Percentiles rank a stretch among this genome's conserved stretches.
These are phyloP conservation scores for Malurus melanocephalus DNA, from an alignment of 2,113 vertebrate genomes.

Conservation along the genomic window DNA sequence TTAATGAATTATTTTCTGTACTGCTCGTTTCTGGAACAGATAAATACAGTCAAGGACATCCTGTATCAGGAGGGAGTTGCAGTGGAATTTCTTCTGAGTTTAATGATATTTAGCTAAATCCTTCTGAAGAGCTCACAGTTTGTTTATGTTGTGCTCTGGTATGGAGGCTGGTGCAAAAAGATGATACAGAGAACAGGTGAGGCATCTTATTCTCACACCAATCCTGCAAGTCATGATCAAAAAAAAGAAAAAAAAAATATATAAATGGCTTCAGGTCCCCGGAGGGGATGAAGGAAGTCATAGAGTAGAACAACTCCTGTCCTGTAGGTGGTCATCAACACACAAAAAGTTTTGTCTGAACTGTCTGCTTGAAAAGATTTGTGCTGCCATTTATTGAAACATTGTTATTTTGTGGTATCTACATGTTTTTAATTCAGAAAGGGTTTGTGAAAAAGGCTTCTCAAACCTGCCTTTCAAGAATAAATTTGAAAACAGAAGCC, in stretches of 20 bases:
- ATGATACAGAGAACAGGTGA: neutral
- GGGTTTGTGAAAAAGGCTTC: neutral
- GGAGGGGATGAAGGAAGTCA: neutral
- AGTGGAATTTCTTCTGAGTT: neutral
- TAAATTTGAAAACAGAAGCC: neutral
- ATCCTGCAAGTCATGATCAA: neutral
- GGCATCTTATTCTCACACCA: neutral
- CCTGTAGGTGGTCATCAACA: neutral
- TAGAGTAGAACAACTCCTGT: neutral
- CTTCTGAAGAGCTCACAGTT: neutral
- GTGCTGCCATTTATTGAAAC: neutral
- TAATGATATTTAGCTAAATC: neutral
- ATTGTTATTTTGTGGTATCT: neutral
- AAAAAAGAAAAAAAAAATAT: neutral
- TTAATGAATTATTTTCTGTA: conserved; percentile 56
- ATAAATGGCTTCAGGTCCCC: neutral
- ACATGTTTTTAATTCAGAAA: neutral
- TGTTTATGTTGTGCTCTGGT: neutral
- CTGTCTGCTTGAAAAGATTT: neutral
- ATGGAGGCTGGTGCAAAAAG: neutral
- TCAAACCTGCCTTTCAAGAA: neutral
- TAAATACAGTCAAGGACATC: conserved; percentile 46
- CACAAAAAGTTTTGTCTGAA: neutral
- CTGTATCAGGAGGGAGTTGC: neutral
- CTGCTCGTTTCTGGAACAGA: conserved; percentile 32